A percentile compares a stretch with the other conserved stretches of the same genome.
phyloP scores from a whole-genome alignment of 2,797 vertebrate species.

The Enoplosus armatus region DNA sequence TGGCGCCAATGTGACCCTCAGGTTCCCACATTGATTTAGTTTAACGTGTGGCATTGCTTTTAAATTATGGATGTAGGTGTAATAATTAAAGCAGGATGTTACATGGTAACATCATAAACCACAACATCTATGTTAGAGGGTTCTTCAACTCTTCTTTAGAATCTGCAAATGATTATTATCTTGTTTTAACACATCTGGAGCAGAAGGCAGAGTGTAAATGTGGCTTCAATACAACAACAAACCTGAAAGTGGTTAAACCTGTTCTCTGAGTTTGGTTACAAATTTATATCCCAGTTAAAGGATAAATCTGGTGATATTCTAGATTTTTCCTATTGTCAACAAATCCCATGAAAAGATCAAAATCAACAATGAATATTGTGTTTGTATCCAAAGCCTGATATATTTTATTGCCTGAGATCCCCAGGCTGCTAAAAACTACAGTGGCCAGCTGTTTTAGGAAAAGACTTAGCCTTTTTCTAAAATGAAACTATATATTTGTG shows the following conservation, averaged over 20 bases:
- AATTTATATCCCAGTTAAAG: too few species aligned
- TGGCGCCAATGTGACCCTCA: conserved; percentile 40
- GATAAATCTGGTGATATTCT: too few species aligned
- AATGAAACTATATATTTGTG: neutral
- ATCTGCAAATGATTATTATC: conserved; percentile 22
- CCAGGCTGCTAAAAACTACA: too few species aligned
- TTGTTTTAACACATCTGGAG: neutral
- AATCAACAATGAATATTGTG: too few species aligned
- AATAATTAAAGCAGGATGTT: conserved; percentile 15
- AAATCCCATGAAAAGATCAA: too few species aligned
- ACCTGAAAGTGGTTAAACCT: too few species aligned
- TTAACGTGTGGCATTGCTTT: conserved; percentile 27
- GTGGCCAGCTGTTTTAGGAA: too few species aligned
- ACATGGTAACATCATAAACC: conserved; percentile 6
- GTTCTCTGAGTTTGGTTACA: too few species aligned
- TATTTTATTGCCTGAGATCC: too few species aligned
- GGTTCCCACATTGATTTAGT: conserved; percentile 20
- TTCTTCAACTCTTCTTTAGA: conserved; percentile 21
- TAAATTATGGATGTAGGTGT: neutral
- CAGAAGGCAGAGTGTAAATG: neutral
- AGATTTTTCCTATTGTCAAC: too few species aligned
- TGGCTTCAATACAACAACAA: too few species aligned
- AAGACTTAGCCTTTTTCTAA: neutral
- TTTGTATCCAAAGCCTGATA: too few species aligned
- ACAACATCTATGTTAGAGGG: conserved; percentile 5